Evolutionary conservation across 2,888 invertebrate species (phyloP).

Genomic region (Diarsia mendica): DNA sequence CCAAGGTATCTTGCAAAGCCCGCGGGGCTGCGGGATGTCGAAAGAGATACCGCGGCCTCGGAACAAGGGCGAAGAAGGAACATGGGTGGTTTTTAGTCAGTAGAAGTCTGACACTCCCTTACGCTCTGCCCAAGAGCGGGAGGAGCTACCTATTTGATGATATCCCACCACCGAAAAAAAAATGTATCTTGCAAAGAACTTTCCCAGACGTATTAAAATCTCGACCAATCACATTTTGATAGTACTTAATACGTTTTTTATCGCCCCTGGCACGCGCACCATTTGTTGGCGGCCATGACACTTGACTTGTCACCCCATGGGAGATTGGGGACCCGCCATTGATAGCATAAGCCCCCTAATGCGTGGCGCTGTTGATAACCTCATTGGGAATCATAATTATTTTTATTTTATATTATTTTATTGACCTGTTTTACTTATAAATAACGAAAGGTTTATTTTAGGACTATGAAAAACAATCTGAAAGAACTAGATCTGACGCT

Average conservation of each 20-base stretch:
- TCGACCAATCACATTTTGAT: conserved; percentile 31
- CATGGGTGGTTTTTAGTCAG: too few species aligned
- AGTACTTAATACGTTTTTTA: conserved; percentile 53
- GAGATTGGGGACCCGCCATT: conserved; percentile 32
- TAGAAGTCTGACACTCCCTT: too few species aligned
- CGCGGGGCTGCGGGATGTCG: too few species aligned
- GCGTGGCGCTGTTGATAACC: conserved; percentile 38
- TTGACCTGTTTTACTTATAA: not conserved
- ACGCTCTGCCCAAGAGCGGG: too few species aligned
- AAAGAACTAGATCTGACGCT: not conserved
- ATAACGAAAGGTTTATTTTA: not conserved
- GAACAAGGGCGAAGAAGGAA: too few species aligned
- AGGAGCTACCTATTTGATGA: too few species aligned
- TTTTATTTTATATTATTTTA: not conserved
- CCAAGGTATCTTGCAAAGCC: too few species aligned
- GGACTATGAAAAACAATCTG: not conserved
- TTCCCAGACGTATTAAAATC: conserved; percentile 35
- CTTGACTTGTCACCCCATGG: conserved; percentile 62
- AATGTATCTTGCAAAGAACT: not conserved
- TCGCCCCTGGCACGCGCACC: conserved; percentile 49
- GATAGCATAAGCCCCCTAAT: conserved; percentile 53
- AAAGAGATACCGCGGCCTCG: too few species aligned
- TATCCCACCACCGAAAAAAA: too few species aligned
- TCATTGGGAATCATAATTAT: not conserved
- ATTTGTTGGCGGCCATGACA: conserved; percentile 53